These are phyloP conservation scores for Coptodon bakossiorum DNA, from an alignment of 2,113 vertebrate genomes.

Conservation along the genomic window DNA sequence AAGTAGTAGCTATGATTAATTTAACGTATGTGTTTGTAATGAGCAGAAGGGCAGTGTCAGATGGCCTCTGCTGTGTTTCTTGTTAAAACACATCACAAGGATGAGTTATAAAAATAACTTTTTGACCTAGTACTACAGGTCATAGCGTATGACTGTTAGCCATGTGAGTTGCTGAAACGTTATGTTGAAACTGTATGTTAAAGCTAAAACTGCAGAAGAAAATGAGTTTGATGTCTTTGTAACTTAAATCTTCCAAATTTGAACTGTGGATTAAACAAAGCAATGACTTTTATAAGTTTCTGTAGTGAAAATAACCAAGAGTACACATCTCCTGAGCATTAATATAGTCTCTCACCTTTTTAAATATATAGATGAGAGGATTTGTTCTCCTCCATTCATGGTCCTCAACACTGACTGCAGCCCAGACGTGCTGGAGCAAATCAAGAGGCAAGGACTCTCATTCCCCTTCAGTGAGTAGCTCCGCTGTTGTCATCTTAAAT, in stretches of 20 bases:
- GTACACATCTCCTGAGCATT: background rate
- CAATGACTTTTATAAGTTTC: background rate
- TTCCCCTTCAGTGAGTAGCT: constrained; percentile 92
- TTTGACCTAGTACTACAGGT: background rate
- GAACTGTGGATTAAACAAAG: background rate
- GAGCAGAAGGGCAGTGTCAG: background rate
- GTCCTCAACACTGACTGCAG: constrained; percentile 87
- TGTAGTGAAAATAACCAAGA: background rate
- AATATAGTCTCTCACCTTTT: background rate
- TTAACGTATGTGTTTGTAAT: background rate
- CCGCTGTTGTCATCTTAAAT: background rate
- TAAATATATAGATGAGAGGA: constrained; percentile 79
- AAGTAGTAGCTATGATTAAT: background rate
- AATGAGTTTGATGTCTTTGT: background rate
- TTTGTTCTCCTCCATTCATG: constrained; percentile 99
- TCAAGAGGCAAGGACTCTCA: constrained; percentile 87
- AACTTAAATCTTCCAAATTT: background rate
- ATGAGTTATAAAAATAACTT: background rate
- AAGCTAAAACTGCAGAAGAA: background rate
- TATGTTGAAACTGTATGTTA: background rate
- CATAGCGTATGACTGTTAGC: background rate
- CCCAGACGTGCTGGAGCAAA: constrained; percentile 85
- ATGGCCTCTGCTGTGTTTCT: constrained; percentile 6
- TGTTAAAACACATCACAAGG: background rate
- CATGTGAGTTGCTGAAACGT: background rate